phyloP scores from a whole-genome alignment of 2,797 vertebrate genomes.

The Rhincodon typus region DNA sequence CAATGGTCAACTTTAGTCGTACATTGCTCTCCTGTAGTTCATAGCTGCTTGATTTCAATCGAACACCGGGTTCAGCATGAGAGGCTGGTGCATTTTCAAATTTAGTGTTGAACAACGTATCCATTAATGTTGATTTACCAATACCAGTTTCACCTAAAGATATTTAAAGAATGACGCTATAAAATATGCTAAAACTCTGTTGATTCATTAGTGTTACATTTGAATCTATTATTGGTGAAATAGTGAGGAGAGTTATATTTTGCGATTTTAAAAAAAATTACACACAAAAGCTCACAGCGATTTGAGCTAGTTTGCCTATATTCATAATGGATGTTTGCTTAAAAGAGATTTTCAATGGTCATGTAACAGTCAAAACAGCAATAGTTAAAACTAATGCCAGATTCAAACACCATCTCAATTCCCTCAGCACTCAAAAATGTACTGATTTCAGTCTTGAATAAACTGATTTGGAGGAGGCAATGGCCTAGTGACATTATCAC shows the following conservation, averaged over 20 bases:
- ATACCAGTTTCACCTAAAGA: slow-evolving; percentile 65
- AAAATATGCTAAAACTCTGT: neutral
- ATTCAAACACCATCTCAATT: neutral
- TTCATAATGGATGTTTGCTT: neutral
- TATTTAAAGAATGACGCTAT: neutral
- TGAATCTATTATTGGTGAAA: neutral
- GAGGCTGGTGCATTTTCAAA: slow-evolving; percentile 68
- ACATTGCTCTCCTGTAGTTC: slow-evolving; percentile 73
- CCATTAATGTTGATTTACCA: slow-evolving; percentile 69
- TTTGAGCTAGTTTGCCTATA: neutral
- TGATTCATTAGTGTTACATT: neutral
- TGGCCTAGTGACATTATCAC: too few species aligned
- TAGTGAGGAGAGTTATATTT: neutral
- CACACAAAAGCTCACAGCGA: neutral
- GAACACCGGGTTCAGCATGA: slow-evolving; percentile 66
- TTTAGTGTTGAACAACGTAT: slow-evolving; percentile 71
- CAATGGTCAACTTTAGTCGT: slow-evolving; percentile 67
- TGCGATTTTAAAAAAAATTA: neutral
- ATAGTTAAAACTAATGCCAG: neutral
- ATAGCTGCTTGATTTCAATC: slow-evolving; percentile 69
- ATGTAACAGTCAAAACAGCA: neutral
- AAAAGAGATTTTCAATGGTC: neutral
- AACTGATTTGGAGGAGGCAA: neutral
- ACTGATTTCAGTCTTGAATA: neutral
- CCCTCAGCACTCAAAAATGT: neutral